Evolutionary conservation across 2,888 invertebrate species (phyloP).

Genomic region (Lacanobia oleracea): DNA sequence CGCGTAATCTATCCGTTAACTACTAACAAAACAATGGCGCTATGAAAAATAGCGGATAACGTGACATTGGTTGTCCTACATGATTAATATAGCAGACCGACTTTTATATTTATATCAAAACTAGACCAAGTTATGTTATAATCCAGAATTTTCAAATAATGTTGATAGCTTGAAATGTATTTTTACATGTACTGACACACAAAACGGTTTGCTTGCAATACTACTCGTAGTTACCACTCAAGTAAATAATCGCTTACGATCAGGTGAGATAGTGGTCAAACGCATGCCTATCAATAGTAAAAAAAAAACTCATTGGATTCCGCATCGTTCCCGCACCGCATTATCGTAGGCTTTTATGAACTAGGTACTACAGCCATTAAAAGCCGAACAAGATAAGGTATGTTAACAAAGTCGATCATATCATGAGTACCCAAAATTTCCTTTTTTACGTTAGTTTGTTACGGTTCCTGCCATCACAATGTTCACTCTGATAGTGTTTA

Average conservation of each 20-base stretch:
- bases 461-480: not conserved
- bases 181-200: not conserved
- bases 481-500: not conserved
- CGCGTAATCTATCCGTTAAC: too few species aligned
- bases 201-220: not conserved
- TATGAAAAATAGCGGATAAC: too few species aligned
- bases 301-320: not conserved
- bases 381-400: slow-evolving; percentile 7
- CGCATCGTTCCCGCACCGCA: not conserved
- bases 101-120: too few species aligned
- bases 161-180: not conserved
- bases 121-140: too few species aligned
- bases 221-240: not conserved
- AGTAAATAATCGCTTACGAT: too few species aligned
- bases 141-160: too few species aligned
- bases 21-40: too few species aligned
- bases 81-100: too few species aligned
- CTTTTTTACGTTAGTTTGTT: slow-evolving; percentile 9
- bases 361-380: not conserved
- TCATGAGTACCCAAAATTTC: not conserved
- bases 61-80: too few species aligned
- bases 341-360: not conserved
- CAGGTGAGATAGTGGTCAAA: too few species aligned
- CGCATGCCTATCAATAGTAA: too few species aligned
- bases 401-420: not conserved